Base-by-base conservation (phyloP, 92 coral and sea anemone species). In the Umimayanthus kanabou region DNA sequence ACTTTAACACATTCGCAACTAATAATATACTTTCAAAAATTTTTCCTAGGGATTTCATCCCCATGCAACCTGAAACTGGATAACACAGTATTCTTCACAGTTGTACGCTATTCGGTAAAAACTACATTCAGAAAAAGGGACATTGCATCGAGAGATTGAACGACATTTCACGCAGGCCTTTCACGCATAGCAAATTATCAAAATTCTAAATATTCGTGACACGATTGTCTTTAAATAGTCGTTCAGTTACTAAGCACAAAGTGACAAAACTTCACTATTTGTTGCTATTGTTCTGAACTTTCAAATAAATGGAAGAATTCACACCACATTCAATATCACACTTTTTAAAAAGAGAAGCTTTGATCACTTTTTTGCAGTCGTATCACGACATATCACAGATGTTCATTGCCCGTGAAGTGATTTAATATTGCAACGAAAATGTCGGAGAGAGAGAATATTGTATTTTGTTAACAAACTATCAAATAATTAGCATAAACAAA, bases 401-500 rank as follows among this genome's bases (percentile, higher is more conserved):
- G 73, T 23, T 67, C 73, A 67, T 9, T 67, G 71, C 79, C 40
- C 58, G 58, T 43, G 80, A 43, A 76, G 78, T 77, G 80, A 3
- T 39, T 20, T 76, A 10, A 45, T 45, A 77, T n/a, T 15, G 30
- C 20, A 78, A 47, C 81, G 64, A 20, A 26, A 71, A 15, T 40
- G 66, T 23, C 49, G n/a, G 16, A 50, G 57, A 26, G 8, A 33
- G 37, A 7, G 0, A 29, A 55, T 28, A 80, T 55, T 29, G 49
- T 80, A 16, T 25, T 55, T 14, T 79, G 37, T 79, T 50, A 79
- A 26, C 67, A 25, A 79, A 16, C 16, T 49, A 14, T 79, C 39
- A 49, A 53, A 25, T 47, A 14, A 80, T 80, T 80, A 55, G 39
- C 84, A 80, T 80, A 30, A 23, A 53, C 10, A 71, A 9, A 6